A percentile compares a stretch with the other conserved stretches of the same genome.
Conservation (phyloP, 2,113 vertebrate species). For the Bujurquina vittata region DNA sequence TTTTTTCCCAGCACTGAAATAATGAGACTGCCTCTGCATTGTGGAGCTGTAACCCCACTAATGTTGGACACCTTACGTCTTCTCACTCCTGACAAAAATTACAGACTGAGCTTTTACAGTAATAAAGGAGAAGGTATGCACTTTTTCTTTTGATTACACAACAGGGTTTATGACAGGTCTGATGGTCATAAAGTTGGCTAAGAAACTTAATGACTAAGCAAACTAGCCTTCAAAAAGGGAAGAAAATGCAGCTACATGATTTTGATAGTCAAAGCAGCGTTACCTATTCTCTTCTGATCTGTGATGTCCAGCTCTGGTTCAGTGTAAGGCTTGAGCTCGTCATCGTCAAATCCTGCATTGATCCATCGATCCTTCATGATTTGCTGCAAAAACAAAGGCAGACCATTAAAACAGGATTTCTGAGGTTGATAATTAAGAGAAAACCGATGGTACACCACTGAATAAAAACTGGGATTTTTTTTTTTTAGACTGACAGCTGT, state of each 20-base stretch:
- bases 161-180: background rate
- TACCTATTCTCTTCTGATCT: conserved; percentile 98
- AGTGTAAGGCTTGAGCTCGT: conserved; percentile 94
- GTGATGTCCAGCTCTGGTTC: conserved; percentile 97
- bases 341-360: conserved; percentile 95
- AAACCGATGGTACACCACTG: background rate
- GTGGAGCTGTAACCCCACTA: background rate
- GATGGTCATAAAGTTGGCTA: background rate
- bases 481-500: background rate
- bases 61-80: background rate
- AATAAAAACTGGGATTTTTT: background rate
- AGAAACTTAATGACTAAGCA: background rate
- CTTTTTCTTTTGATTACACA: background rate
- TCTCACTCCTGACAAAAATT: background rate
- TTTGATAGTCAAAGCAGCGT: conserved; percentile 22
- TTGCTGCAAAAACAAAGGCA: conserved; percentile 82
- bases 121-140: background rate
- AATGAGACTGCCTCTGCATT: conserved; percentile 8
- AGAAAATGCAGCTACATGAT: background rate
- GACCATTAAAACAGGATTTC: background rate
- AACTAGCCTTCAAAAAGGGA: background rate
- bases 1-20: conserved; percentile 20
- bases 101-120: background rate
- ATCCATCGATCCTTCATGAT: conserved; percentile 99
- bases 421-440: background rate